phyloP scores from a whole-genome alignment of 2,797 vertebrate species.

The Myiotriccus ornatus region DNA sequence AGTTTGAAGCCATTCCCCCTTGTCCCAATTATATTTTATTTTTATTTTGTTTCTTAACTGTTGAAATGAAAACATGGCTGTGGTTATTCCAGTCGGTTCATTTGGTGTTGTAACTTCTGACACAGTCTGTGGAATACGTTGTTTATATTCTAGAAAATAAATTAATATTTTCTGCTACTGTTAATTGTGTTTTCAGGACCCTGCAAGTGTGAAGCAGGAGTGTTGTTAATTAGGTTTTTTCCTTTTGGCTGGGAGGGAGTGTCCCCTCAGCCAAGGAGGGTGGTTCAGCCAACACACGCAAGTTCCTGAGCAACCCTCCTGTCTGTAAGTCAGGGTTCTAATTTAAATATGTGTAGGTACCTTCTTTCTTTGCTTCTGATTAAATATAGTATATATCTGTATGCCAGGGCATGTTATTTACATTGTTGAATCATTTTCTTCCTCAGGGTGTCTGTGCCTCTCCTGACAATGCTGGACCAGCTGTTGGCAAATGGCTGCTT shows the following conservation, averaged over 20 bases:
- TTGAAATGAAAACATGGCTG: neutral
- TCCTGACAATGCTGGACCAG: constrained; percentile 90
- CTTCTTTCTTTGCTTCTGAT: neutral
- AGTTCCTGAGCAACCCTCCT: neutral
- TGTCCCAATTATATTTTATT: neutral
- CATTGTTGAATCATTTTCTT: neutral
- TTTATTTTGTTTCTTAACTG: neutral
- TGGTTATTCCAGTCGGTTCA: neutral
- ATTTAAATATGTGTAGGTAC: neutral
- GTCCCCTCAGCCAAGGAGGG: neutral
- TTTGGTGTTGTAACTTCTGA: neutral
- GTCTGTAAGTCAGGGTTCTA: neutral
- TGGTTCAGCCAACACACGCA: neutral
- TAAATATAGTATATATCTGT: neutral
- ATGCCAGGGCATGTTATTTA: neutral
- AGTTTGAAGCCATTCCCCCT: neutral
- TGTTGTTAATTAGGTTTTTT: neutral
- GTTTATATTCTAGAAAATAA: neutral
- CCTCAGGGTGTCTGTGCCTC: constrained; percentile 85
- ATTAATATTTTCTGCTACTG: neutral
- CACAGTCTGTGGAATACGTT: neutral
- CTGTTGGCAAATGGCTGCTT: constrained; percentile 89
- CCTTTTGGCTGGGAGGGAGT: neutral
- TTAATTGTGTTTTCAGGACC: neutral
- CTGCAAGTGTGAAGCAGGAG: neutral